Evolutionary conservation across 2,888 invertebrate species (phyloP).

Genomic region (Heteropelma amictum): DNA sequence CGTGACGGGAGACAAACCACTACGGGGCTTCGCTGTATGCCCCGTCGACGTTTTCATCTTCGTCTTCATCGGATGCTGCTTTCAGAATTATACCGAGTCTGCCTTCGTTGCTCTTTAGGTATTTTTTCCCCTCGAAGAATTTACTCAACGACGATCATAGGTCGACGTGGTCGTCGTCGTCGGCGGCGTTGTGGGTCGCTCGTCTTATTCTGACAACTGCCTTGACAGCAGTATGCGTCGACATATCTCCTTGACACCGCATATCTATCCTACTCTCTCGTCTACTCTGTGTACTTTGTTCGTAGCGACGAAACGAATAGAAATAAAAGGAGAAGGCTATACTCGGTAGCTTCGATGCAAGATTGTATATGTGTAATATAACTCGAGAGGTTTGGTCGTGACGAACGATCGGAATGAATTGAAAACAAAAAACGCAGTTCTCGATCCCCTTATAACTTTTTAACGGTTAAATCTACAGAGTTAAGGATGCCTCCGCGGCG

Average conservation of each 20-base stretch:
- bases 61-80: conserved; percentile 17
- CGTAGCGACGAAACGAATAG: conserved; percentile 1
- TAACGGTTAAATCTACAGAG: too few relatives aligned
- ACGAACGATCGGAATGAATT: background rate
- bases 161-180: conserved; percentile 40
- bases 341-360: background rate
- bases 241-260: conserved; percentile 41
- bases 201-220: conserved; percentile 50
- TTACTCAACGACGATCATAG: conserved; percentile 38
- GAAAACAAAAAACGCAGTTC: too few relatives aligned
- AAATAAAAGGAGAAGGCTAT: conserved; percentile 1
- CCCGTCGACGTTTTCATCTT: conserved; percentile 39
- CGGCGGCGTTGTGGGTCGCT: conserved; percentile 54
- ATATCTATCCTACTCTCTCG: background rate
- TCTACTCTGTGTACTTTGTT: conserved; percentile 38
- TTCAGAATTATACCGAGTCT: background rate
- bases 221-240: conserved; percentile 52
- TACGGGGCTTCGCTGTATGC: conserved; percentile 35
- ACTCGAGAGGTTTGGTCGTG: too few relatives aligned
- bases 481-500: too few relatives aligned
- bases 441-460: too few relatives aligned
- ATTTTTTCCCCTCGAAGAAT: background rate
- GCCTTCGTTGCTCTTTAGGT: background rate
- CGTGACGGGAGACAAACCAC: conserved; percentile 65
- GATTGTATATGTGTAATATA: background rate